Base-by-base conservation (phyloP, 2,888 invertebrate genomes). In the Zygogramma bicolorata region DNA sequence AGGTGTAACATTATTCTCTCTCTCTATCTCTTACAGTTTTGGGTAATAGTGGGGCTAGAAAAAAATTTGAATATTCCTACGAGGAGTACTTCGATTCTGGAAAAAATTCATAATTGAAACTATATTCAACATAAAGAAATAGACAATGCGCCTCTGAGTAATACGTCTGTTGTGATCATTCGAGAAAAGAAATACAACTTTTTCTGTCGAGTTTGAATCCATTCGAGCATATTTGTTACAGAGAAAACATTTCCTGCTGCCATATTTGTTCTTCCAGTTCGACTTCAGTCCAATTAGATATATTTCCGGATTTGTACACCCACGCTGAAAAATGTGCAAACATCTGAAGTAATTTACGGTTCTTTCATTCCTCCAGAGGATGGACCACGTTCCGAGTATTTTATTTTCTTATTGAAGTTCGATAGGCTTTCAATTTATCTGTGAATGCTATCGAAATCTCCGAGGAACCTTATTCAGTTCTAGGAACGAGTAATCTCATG, bases 281-380 rank as follows among this genome's bases (percentile, higher is more conserved):
- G 8, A 25, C 40, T 62, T 3, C 13, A 42, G n/a, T n/a, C 27
- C 61, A 62, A 62, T 61, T 18, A 40, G 27, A 13, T 34, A 7
- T 1, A 61, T 40, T 38, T 62, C 38, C 34, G 15, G 42, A 15
- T 22, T 62, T 27, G 25, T 40, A 42, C 61, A 62, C 62, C 60
- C 25, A 62, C 42, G 62, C 13, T 40, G 40, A 42, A 25, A 15
- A 62, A 61, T 25, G 42, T 68, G 63, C 40, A 69, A 49, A 62
- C 57, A 57, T 62, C 38, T 62, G 34, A 68, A 63, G 53, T 38
- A 57, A 70, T 70, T 70, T 60, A 13, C 65, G 15, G 60, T 5
- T 60, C 59, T 31, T 20, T 46, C 25, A 59, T 53, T 34, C 46
- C 65, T 66, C 60, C 31, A n/a, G 49, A 25, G 65, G n/a, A 62